Evolutionary conservation across 2,797 vertebrate species (phyloP).

Genomic region (Rousettus madagascariensis): DNA sequence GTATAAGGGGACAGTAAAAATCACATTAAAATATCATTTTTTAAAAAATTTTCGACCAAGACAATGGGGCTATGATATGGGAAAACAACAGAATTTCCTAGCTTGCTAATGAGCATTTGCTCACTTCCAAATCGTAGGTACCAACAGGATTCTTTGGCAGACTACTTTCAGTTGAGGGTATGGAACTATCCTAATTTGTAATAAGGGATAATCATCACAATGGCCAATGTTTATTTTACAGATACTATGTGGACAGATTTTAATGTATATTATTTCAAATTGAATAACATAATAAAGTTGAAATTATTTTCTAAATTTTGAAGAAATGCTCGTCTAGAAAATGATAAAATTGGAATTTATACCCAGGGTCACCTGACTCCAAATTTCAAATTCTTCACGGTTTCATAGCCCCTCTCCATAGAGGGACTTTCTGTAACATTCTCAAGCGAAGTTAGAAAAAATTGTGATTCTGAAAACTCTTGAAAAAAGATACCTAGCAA

Average conservation of each 20-base stretch:
- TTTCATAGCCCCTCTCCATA: not conserved
- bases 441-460: not conserved
- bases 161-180: not conserved
- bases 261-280: not conserved
- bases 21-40: not conserved
- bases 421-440: not conserved
- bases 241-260: not conserved
- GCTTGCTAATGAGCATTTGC: not conserved
- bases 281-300: not conserved
- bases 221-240: not conserved
- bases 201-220: not conserved
- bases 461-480: not conserved
- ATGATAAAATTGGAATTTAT: not conserved
- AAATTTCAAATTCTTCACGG: not conserved
- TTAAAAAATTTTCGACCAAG: not conserved
- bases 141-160: not conserved
- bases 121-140: not conserved
- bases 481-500: not conserved
- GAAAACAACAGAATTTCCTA: not conserved
- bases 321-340: not conserved
- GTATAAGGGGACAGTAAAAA: not conserved
- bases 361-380: not conserved
- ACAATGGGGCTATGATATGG: not conserved
- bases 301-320: not conserved
- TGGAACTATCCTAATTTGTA: not conserved